Base-by-base conservation (phyloP, 2,888 invertebrate species). In the Drosophila pseudotakahashii region DNA sequence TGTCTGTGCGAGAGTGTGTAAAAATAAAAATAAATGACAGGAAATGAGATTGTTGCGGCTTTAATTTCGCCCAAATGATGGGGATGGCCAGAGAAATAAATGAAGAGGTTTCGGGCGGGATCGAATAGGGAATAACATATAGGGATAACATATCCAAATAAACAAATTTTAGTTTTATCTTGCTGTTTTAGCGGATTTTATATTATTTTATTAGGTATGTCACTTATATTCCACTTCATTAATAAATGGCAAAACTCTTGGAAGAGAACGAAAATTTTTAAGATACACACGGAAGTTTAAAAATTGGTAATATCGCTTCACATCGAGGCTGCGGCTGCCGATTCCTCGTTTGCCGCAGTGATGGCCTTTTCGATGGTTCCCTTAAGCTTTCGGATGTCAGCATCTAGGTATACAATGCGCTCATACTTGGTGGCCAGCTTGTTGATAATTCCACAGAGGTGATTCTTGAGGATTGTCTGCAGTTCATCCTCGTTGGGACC, bases 21-120 rank as follows among this genome's bases (percentile, higher is more conserved):
- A 73, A 71, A 75, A 26, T 26, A 26, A 26, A 26, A 26, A 26
- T 26, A 5, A 77, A 78, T 80, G 54, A 19, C 47, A 62, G 81
- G 83, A 82, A 85, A 82, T 80, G 86, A 78, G 77, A 85, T 85
- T 80, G 73, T 60, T 75, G 86, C 58, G 75, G 83, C 69, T 77
- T 80, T 74, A 80, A 47, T 47, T 47, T 30, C 30, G 10, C 9
- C 5, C 13, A 14, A 82, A 58, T 77, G 75, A 47, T 58, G 19
- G 23, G 32, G 52, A 23, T 30, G 11, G 2, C 16, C 32, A 41
- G 14, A 14, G 4, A 39, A 7, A 14, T 11, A 7, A 32, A 30
- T 19, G 9, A 34, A 48, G 11, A 34, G 7, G 34, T 34, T 48
- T 34, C 13, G 16, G 32, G 14, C 6, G 14, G 9, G 9, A 26